A percentile compares a stretch with the other conserved stretches of the same genome.
Conservation (phyloP, 2,888 invertebrate species). For the Hemicrepidius hirtus region DNA sequence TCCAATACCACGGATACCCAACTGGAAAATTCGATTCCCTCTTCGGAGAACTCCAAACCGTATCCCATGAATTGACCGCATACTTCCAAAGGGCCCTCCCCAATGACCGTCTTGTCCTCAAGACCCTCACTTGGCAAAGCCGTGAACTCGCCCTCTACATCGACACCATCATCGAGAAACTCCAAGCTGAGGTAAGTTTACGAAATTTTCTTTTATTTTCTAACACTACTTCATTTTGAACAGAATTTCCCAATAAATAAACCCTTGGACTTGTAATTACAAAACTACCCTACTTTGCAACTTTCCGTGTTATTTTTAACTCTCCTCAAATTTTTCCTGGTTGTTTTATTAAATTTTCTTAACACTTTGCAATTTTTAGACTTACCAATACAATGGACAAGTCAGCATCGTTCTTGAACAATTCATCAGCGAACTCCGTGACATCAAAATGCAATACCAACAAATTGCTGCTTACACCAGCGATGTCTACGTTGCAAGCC, state of each 20-base stretch:
- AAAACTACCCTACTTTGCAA: no score
- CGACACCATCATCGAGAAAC: slow-evolving; percentile 11
- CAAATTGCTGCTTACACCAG: no score
- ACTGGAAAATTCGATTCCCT: background rate
- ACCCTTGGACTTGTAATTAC: no score
- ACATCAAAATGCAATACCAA: background rate
- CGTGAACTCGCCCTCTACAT: slow-evolving; percentile 6
- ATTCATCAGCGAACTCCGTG: slow-evolving; percentile 6
- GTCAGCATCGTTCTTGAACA: background rate
- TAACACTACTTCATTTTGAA: no score
- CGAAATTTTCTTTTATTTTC: no score
- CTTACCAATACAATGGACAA: background rate
- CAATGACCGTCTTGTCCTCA: background rate
- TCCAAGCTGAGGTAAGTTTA: background rate
- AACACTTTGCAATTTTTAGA: no score
- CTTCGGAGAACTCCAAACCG: slow-evolving; percentile 23
- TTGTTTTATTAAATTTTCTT: no score
- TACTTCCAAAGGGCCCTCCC: background rate
- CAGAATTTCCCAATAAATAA: no score
- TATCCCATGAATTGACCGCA: slow-evolving; percentile 14
- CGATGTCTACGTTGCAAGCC: no score
- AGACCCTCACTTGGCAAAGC: slow-evolving; percentile 3
- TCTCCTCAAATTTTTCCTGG: no score
- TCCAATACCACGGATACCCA: background rate
- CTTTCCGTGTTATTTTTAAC: no score